Evolutionary conservation across 2,888 invertebrate genomes (phyloP), one percentile per base, ranked within the genome.

Genomic region (Spilosoma lubricipeda): DNA sequence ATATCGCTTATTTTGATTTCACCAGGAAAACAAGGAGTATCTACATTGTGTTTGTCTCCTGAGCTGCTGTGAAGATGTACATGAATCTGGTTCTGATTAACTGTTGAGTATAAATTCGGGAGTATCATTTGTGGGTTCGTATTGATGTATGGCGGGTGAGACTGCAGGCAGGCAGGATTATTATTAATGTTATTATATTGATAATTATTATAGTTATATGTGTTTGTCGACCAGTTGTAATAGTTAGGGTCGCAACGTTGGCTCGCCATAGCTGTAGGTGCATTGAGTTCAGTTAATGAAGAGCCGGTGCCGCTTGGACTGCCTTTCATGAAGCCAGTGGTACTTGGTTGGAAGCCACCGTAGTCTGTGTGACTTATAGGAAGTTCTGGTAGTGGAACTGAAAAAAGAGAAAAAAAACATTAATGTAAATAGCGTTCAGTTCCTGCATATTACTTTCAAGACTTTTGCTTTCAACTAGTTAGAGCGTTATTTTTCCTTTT

Each of bases 61-160:
- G 96, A 94, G 70, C 97, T 97, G 91, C 97, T 97, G 91, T 98
- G 98, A 45, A 98, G 91, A 87, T 98, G 98, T 36, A 98, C 96
- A 89, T 98, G 98, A 78, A 98, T 98, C 95, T 98, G 98, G 91
- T 98, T 98, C 92, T 98, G 98, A 90, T 98, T 98, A 72, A 98
- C 98, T 39, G 98, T 98, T 65, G 98, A 98, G 91, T 98, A 98
- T 0, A 98, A 94, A 86, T 98, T 98, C 0, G 98, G 98, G 0
- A 98, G 96, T 33, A 98, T 97, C 97, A 98, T 97, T 75, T 97
- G 96, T 3, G 97, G 96, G 72, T 94, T 94, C 0, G 97, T 96
- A 82, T 96, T 96, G 76, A 96, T 96, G 91, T 97, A 97, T 8
- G 96, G 94, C 80, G 97, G 96, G 85, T 97, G 97, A 13, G 96